These are phyloP conservation scores for Hippopotamyrus pictus DNA, from an alignment of 2,797 vertebrate genomes.

Conservation along the genomic window DNA sequence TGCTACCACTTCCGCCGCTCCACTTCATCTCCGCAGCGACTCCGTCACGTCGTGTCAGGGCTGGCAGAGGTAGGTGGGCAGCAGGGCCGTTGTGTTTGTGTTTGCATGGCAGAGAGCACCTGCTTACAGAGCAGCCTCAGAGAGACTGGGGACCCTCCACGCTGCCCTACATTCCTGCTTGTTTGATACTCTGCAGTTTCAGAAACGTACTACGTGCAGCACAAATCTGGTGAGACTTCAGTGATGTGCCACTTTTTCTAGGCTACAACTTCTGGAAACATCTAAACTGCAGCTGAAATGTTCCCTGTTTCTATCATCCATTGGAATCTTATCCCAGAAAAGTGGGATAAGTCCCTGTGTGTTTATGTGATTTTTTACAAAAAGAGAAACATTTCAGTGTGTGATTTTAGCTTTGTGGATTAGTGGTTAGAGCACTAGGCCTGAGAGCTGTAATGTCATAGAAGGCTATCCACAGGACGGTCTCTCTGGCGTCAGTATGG, in stretches of 20 bases:
- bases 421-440: not conserved
- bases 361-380: not conserved
- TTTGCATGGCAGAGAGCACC: not conserved
- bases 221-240: not conserved
- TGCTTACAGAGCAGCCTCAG: not conserved
- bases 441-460: not conserved
- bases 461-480: not conserved
- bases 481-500: not conserved
- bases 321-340: not conserved
- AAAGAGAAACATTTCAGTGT: not conserved
- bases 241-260: not conserved
- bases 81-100: not conserved
- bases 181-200: conserved; percentile 4
- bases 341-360: not conserved
- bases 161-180: not conserved
- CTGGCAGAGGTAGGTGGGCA: not conserved
- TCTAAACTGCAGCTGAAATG: not conserved
- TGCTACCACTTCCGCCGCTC: conserved; percentile 19
- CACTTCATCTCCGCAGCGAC: conserved; percentile 29
- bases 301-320: not conserved
- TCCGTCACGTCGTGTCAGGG: not conserved
- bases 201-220: not conserved
- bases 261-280: not conserved
- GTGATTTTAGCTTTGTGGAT: not conserved
- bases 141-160: not conserved